A percentile compares a stretch with the other conserved stretches of the same genome.
Conservation (phyloP, 2,113 vertebrate genomes). For the Poeciliopsis prolifica region DNA sequence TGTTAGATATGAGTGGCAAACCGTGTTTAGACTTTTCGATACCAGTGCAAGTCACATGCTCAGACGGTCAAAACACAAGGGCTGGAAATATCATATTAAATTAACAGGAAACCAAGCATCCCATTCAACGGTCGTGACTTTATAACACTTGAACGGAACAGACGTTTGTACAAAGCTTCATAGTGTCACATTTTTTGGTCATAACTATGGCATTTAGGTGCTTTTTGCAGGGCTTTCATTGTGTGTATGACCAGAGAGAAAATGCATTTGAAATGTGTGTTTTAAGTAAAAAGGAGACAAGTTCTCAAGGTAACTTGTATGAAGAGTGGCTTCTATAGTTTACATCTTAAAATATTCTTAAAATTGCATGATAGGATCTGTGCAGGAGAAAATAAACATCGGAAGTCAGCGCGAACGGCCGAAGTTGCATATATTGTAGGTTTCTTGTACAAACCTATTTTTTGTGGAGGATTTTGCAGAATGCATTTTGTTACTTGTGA, state of each 20-base stretch:
- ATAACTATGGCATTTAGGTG: conserved; percentile 2
- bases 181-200: conserved; percentile 8
- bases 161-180: conserved; percentile 38
- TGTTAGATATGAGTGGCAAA: conserved; percentile 42
- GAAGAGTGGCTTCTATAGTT: conserved; percentile 17
- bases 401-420: conserved; percentile 27
- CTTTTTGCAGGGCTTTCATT: conserved; percentile 48
- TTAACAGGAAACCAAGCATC: conserved; percentile 42
- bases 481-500: conserved; percentile 37
- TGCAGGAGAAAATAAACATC: conserved; percentile 11
- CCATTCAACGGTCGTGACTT: conserved; percentile 19
- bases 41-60: conserved; percentile 62
- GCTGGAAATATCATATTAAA: conserved; percentile 57
- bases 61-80: conserved; percentile 55
- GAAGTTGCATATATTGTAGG: conserved; percentile 27
- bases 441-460: conserved; percentile 2
- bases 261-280: conserved; percentile 40
- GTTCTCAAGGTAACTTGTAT: conserved; percentile 41
- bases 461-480: conserved; percentile 12
- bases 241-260: conserved; percentile 10
- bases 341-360: conserved; percentile 8
- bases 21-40: conserved; percentile 48
- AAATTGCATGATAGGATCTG: neutral
- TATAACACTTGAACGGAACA: conserved; percentile 41
- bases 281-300: conserved; percentile 32